Conservation (phyloP, 2,797 vertebrate species). For the Monodelphis domestica region DNA sequence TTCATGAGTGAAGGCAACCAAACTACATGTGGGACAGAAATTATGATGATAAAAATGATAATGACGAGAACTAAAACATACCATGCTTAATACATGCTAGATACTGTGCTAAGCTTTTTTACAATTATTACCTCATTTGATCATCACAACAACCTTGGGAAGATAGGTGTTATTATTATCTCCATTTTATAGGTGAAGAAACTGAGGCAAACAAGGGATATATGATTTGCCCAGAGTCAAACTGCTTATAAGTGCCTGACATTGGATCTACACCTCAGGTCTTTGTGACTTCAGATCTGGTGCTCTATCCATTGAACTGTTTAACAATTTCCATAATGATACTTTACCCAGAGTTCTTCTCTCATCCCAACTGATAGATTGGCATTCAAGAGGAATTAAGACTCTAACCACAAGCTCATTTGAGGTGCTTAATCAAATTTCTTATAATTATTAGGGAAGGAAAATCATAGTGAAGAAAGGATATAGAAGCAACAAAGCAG, state of each 20-base stretch:
- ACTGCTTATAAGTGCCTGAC: neutral
- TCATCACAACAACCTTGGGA: neutral
- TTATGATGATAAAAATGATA: neutral
- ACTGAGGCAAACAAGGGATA: neutral
- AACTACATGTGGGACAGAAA: neutral
- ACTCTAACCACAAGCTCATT: neutral
- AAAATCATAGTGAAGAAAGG: conserved; percentile 43
- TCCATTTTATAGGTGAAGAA: neutral
- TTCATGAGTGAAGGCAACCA: neutral
- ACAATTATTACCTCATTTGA: neutral
- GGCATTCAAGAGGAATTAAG: neutral
- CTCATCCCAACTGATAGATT: neutral
- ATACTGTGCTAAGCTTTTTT: neutral
- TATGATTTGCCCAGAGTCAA: neutral
- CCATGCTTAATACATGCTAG: neutral
- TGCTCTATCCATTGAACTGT: neutral
- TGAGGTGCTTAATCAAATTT: neutral
- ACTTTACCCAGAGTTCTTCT: neutral
- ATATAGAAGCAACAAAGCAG: conserved; percentile 45
- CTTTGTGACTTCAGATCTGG: neutral
- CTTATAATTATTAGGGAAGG: conserved; percentile 58
- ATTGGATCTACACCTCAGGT: neutral
- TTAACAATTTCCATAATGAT: neutral
- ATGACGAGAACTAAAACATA: too few relatives aligned
- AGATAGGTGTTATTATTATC: neutral